Percentiles rank a stretch among this genome's conserved stretches.
phyloP scores from a whole-genome alignment of 2,888 invertebrate species.

The Sialis lutaria region DNA sequence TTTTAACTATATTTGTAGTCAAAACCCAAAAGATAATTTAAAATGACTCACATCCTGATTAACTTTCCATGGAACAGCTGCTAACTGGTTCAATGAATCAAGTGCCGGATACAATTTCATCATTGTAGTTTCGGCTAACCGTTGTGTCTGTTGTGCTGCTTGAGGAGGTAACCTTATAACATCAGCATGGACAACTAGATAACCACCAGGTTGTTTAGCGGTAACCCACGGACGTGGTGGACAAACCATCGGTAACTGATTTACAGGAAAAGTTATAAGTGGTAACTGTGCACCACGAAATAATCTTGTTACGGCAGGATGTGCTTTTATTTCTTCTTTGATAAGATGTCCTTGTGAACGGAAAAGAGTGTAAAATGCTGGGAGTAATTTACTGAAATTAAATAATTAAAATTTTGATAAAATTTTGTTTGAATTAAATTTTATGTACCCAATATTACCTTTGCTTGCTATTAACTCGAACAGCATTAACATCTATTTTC shows the following conservation, averaged over 20 bases:
- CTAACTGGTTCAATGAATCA: conserved; percentile 87
- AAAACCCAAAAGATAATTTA: background rate
- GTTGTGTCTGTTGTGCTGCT: conserved; percentile 44
- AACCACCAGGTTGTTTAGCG: conserved; percentile 49
- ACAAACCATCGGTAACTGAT: conserved; percentile 54
- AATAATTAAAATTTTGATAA: background rate
- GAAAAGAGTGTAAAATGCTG: conserved; percentile 66
- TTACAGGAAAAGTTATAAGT: conserved; percentile 52
- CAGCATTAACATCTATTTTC: conserved; percentile 59
- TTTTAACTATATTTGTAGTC: too few species aligned
- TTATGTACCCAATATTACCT: conserved; percentile 16
- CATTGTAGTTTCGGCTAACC: conserved; percentile 35
- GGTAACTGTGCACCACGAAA: conserved; percentile 49
- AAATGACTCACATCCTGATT: conserved; percentile 55
- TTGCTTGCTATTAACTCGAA: conserved; percentile 33
- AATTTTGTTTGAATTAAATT: background rate
- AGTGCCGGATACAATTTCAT: conserved; percentile 61
- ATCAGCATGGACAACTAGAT: conserved; percentile 48
- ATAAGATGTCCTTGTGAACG: conserved; percentile 44
- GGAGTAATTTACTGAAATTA: conserved; percentile 39
- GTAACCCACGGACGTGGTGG: conserved; percentile 80
- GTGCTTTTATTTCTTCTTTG: conserved; percentile 66
- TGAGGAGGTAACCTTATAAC: conserved; percentile 41
- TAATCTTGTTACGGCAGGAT: conserved; percentile 55
- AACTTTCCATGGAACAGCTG: conserved; percentile 82